A percentile compares a stretch with the other conserved stretches of the same genome.
Conservation (phyloP, 2,797 vertebrate species). For the Corythornis leucogaster region DNA sequence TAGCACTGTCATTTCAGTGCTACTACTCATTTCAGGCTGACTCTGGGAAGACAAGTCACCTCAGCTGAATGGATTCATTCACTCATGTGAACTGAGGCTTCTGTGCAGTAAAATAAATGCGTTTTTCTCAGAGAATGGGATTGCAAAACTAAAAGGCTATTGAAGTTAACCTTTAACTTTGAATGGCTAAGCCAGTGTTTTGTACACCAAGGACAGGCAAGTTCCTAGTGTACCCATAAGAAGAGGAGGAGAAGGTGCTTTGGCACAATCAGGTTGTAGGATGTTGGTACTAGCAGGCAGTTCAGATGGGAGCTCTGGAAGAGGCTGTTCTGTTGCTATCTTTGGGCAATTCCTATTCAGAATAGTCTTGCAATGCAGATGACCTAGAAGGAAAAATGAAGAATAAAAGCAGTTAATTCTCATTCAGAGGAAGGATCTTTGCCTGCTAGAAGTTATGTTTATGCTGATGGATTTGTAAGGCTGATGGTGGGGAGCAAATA, state of each 20-base stretch:
- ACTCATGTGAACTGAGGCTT: neutral
- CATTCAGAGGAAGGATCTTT: neutral
- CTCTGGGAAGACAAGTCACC: neutral
- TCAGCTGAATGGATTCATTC: neutral
- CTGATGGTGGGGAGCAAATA: neutral
- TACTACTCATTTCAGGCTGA: neutral
- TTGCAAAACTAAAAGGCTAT: neutral
- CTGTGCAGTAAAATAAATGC: neutral
- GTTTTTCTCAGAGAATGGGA: neutral
- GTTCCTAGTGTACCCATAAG: neutral
- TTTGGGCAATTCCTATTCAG: neutral
- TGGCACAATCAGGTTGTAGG: neutral
- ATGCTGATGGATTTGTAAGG: neutral
- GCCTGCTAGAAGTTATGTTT: neutral
- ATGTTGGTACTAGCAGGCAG: neutral
- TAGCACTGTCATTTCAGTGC: no score
- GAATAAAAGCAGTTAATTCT: neutral
- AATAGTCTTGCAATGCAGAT: neutral
- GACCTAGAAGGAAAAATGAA: neutral
- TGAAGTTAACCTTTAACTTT: constrained; percentile 46
- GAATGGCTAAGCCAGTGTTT: constrained; percentile 3
- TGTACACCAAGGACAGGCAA: neutral
- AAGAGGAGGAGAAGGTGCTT: neutral
- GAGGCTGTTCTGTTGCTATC: neutral
- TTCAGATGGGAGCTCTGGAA: neutral